These are phyloP conservation scores for Andrena haemorrhoa DNA, from an alignment of 2,888 invertebrate genomes.

Conservation along the genomic window DNA sequence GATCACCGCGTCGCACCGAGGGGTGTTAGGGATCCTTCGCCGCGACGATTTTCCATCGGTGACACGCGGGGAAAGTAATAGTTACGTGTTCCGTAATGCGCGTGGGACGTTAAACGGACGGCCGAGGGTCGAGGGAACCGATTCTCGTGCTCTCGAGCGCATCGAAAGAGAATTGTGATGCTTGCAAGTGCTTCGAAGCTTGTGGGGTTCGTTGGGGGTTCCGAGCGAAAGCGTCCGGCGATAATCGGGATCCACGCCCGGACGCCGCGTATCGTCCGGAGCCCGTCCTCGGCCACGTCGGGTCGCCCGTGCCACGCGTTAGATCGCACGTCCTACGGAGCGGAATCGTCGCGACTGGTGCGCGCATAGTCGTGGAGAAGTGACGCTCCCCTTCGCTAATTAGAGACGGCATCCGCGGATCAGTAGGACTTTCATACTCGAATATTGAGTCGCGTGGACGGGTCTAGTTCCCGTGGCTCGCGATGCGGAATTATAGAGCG, in stretches of 20 bases:
- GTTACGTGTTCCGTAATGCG: slow-evolving; percentile 17
- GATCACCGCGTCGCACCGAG: neutral
- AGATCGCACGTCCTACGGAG: neutral
- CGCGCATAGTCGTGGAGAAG: slow-evolving; percentile 46
- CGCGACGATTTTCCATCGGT: neutral
- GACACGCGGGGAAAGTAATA: slow-evolving; percentile 13
- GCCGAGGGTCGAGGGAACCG: no score
- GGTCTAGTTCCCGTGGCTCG: slow-evolving; percentile 52
- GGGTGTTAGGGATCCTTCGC: neutral
- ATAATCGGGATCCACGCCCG: no score
- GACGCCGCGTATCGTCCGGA: no score
- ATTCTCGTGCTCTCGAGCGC: no score
- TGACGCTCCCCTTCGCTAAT: slow-evolving; percentile 38
- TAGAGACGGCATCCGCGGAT: slow-evolving; percentile 35
- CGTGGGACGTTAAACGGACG: no score
- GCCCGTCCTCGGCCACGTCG: neutral
- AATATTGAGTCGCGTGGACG: slow-evolving; percentile 44
- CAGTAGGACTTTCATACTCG: slow-evolving; percentile 44
- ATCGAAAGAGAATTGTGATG: no score
- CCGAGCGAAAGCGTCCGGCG: no score
- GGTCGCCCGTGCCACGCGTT: neutral
- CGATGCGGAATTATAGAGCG: slow-evolving; percentile 66
- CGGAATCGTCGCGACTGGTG: slow-evolving; percentile 33
- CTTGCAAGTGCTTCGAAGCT: no score
- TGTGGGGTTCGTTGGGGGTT: no score